Base-by-base conservation (phyloP, 2,888 invertebrate genomes). In the Leptarthrus brevirostris region DNA sequence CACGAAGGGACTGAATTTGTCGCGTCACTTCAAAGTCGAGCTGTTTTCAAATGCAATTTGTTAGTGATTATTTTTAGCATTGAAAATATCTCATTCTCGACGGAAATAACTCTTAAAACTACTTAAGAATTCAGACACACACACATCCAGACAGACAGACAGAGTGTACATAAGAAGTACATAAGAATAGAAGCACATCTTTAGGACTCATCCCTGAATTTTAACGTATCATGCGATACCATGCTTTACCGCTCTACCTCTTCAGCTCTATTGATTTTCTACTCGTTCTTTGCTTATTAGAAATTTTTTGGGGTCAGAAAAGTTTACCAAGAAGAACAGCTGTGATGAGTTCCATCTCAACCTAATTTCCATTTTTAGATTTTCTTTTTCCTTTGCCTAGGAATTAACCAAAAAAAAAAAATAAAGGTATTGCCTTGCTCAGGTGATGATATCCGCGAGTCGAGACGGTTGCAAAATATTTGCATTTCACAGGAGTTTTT, bases 391-490 rank as follows among this genome's bases (percentile, higher is more conserved):
- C n/a, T 40, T 40, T n/a, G 40, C 12, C 30, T 30, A n/a, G n/a
- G 12, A 6, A 40, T 1, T 40, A 3, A 40, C 40, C 10, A 40
- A 12, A 40, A 6, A 12, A 2, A 30, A 30, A 30, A n/a, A n/a
- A n/a, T 44, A 4, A 16, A 16, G 44, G 2, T 16, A 16, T 16
- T 12, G 49, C 3, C 16, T 47, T 2, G 49, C 6, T 6, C 3
- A 49, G n/a, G 16, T 16, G 20, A 20, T 49, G 18, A 49, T 20
- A 20, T 49, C 24, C 18, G n/a, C 44, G 3, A 16, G 36, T 22
- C 64, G 44, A 64, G 64, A 64, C 64, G 18, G 64, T 64, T 47
- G 64, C 44, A 64, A 64, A 64, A 64, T 47, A 64, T 64, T 64
- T 64, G 24, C 64, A 64, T 36, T 64, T 64, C 24, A 12, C 16